A percentile compares a stretch with the other conserved stretches of the same genome.
Evolutionary conservation across 2,797 vertebrate species (phyloP).

Genomic region (Varecia variegata): DNA sequence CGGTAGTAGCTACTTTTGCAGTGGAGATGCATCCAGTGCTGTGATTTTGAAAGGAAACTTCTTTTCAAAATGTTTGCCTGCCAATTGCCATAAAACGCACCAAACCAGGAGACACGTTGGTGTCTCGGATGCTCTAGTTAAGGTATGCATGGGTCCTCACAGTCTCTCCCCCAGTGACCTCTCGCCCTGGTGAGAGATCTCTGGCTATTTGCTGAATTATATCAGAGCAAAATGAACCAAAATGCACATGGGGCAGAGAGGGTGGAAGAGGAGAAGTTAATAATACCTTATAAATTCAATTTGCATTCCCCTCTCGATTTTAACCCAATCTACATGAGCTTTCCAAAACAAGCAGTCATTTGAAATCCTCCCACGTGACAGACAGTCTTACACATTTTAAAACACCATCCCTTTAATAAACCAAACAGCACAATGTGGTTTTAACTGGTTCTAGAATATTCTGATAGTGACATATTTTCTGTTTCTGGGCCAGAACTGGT

Average conservation of each 20-base stretch:
- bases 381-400: constrained; percentile 73
- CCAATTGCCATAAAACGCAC: not conserved
- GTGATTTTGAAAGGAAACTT: not conserved
- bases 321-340: constrained; percentile 52
- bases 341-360: constrained; percentile 62
- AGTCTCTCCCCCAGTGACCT: not conserved
- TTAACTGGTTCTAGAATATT: constrained; percentile 82
- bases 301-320: constrained; percentile 74
- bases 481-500: constrained; percentile 85
- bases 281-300: constrained; percentile 72
- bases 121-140: not conserved
- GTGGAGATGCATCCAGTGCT: not conserved
- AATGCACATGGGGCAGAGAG: not conserved
- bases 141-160: rapidly evolving
- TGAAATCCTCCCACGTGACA: constrained; percentile 56
- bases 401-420: constrained; percentile 74
- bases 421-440: constrained; percentile 74
- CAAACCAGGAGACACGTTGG: not conserved
- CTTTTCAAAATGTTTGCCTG: not conserved
- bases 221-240: constrained; percentile 30
- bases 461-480: constrained; percentile 85
- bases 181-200: constrained; percentile 8
- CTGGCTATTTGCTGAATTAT: not conserved
- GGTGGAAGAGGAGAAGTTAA: constrained; percentile 4
- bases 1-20: not conserved